Percentiles rank a stretch among this genome's conserved stretches.
Conservation (phyloP, 2,113 vertebrate genomes). For the Theropithecus gelada region DNA sequence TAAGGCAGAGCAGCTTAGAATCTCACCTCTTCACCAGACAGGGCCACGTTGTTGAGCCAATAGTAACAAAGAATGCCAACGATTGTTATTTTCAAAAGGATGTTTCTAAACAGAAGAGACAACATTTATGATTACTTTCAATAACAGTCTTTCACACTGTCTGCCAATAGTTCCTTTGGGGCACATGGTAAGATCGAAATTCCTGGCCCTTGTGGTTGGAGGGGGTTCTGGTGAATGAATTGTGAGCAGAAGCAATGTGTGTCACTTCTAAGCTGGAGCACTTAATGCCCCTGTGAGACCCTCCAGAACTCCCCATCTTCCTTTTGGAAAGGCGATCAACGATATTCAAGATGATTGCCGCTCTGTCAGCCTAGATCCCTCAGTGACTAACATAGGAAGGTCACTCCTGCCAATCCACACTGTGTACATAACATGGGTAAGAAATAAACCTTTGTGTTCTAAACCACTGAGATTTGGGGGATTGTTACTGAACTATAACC, state of each 20-base stretch:
- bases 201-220: not conserved
- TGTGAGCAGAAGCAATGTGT: not conserved
- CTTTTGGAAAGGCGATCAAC: not conserved
- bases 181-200: not conserved
- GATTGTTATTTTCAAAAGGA: conserved; percentile 93
- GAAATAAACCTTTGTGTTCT: not conserved
- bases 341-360: not conserved
- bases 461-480: not conserved
- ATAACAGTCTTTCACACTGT: not conserved
- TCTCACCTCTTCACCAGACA: conserved; percentile 78
- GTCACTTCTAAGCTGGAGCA: not conserved
- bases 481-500: not conserved
- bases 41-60: conserved; percentile 89
- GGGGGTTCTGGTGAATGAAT: not conserved
- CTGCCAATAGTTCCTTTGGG: not conserved
- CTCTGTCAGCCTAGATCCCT: not conserved
- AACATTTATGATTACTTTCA: not conserved
- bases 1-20: not conserved
- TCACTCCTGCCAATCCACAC: not conserved
- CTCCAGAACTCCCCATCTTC: not conserved
- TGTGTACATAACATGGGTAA: not conserved
- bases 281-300: not conserved
- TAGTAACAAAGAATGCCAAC: conserved; percentile 95
- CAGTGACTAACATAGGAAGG: not conserved
- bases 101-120: conserved; percentile 86